Evolutionary conservation across 2,888 invertebrate genomes (phyloP).

Genomic region (Ornithoptera priamus): DNA sequence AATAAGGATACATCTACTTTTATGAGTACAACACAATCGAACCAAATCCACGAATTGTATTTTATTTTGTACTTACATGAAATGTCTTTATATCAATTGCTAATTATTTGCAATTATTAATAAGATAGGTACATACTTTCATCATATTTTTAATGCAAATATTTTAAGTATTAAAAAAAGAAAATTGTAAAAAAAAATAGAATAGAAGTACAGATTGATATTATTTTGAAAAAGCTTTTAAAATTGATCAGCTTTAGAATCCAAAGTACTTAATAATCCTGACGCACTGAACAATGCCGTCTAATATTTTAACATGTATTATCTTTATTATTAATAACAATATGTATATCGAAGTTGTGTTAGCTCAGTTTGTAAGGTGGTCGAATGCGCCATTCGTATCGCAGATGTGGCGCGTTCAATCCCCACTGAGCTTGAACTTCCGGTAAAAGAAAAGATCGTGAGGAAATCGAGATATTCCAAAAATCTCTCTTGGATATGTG

Average conservation of each 20-base stretch:
- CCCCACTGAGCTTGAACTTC: too few species aligned
- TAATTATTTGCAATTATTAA: conserved; percentile 3
- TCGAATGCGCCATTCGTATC: too few species aligned
- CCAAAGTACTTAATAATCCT: neutral
- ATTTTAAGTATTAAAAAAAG: conserved; percentile 13
- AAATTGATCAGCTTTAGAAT: neutral
- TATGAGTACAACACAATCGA: conserved; percentile 12
- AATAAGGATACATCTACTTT: neutral
- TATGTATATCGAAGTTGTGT: too few species aligned
- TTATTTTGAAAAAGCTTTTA: neutral
- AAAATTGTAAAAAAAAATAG: neutral
- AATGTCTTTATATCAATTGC: neutral
- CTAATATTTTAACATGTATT: neutral
- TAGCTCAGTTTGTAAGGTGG: too few species aligned
- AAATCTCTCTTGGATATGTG: too few species aligned
- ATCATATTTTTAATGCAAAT: conserved; percentile 26
- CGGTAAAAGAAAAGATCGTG: too few species aligned
- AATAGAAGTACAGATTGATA: conserved; percentile 1
- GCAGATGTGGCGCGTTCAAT: too few species aligned
- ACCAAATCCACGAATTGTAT: neutral
- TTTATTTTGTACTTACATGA: conserved; percentile 6
- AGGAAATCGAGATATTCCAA: too few species aligned
- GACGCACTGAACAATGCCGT: neutral
- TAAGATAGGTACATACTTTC: conserved; percentile 12
- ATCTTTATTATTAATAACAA: too few species aligned